Percentiles rank a stretch among this genome's conserved stretches.
phyloP scores from a whole-genome alignment of 2,113 vertebrate species.

The Sardina pilchardus region DNA sequence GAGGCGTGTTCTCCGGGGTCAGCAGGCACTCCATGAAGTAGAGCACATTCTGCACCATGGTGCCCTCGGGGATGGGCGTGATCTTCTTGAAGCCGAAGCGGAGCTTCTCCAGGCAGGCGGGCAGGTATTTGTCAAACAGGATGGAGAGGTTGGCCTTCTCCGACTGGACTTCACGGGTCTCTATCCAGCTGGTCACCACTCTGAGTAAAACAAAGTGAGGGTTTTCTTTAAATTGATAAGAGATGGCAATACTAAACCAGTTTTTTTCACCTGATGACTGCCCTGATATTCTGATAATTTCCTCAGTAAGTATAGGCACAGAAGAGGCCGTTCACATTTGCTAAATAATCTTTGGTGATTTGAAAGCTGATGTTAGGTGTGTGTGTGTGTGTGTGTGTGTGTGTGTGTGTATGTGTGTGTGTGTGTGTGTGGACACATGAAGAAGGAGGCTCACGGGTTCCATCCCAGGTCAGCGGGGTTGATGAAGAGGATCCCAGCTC shows the following conservation, averaged over 20 bases:
- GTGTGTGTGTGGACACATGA: background rate
- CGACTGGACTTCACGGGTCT: conserved; percentile 68
- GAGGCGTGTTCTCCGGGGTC: conserved; percentile 57
- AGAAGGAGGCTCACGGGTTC: conserved; percentile 71
- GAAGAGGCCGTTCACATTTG: too few species aligned
- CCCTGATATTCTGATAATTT: too few species aligned
- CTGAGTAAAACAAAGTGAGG: conserved; percentile 48
- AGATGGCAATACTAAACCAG: too few species aligned
- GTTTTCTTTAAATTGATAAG: too few species aligned
- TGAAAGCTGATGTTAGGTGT: background rate
- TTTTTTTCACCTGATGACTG: too few species aligned
- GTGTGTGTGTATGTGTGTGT: background rate
- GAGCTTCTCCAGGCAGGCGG: conserved; percentile 73
- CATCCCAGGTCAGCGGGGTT: conserved; percentile 75
- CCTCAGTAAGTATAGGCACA: too few species aligned
- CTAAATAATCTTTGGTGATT: too few species aligned
- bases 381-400: background rate
- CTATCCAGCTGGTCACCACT: conserved; percentile 78
- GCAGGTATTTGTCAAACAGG: conserved; percentile 81
- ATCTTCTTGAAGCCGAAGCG: conserved; percentile 70
- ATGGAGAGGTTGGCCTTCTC: conserved; percentile 74
- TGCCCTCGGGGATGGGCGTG: conserved; percentile 69
- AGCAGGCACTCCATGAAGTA: conserved; percentile 76
- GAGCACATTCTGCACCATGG: conserved; percentile 65
- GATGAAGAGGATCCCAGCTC: conserved; percentile 78